Evolutionary conservation across 2,113 vertebrate species (phyloP).

Genomic region (Bubo bubo): DNA sequence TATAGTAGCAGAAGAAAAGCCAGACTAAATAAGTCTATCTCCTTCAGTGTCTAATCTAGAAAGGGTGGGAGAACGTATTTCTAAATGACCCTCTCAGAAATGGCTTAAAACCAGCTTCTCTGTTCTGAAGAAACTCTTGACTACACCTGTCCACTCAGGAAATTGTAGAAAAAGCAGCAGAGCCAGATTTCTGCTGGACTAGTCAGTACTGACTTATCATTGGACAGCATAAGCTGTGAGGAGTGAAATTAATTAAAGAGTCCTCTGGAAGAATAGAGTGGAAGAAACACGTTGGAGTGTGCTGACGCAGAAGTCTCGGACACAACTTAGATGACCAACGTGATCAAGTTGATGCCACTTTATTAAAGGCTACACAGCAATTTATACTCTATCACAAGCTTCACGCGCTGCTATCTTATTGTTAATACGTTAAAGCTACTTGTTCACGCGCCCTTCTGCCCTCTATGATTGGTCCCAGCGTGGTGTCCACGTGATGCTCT

Average conservation of each 20-base stretch:
- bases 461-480: too few species aligned
- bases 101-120: neutral
- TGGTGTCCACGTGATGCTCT: too few species aligned
- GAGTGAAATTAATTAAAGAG: neutral
- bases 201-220: neutral
- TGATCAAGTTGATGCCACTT: too few species aligned
- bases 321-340: too few species aligned
- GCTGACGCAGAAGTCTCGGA: too few species aligned
- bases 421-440: too few species aligned
- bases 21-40: neutral
- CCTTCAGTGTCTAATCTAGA: neutral
- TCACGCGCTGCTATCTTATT: too few species aligned
- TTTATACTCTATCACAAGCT: too few species aligned
- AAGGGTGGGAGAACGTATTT: neutral
- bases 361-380: too few species aligned
- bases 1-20: neutral
- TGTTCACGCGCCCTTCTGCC: too few species aligned
- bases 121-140: neutral
- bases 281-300: neutral
- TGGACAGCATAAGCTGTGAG: neutral
- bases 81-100: neutral
- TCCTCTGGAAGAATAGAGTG: neutral
- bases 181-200: neutral
- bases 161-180: neutral
- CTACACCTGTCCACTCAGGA: neutral